Percentiles rank a stretch among this genome's conserved stretches.
Conservation (phyloP, 1,140 invertebrate genomes). For the Sesamia nonagrioides region DNA sequence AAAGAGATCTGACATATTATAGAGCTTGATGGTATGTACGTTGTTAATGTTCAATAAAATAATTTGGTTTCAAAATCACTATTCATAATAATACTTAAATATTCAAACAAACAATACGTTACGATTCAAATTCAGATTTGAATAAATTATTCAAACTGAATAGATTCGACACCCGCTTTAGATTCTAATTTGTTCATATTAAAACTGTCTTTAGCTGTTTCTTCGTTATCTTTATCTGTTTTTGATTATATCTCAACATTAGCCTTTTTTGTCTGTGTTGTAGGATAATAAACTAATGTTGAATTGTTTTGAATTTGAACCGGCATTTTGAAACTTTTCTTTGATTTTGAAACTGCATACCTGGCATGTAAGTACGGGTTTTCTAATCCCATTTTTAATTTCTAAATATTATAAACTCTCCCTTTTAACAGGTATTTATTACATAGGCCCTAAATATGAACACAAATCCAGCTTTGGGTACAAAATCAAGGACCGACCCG, state of each 20-base stretch:
- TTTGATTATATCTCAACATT: background rate
- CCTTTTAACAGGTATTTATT: no score
- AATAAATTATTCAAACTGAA: constrained; percentile 34
- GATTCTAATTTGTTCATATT: constrained; percentile 37
- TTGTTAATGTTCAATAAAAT: constrained; percentile 8
- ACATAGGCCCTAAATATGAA: no score
- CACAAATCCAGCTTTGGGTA: no score
- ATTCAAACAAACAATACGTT: constrained; percentile 1
- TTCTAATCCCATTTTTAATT: no score
- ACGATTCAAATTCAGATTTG: constrained; percentile 32
- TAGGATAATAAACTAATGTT: background rate
- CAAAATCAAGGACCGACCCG: no score
- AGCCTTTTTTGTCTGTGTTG: background rate
- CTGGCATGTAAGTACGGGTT: no score
- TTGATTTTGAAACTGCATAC: no score
- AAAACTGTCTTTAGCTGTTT: constrained; percentile 18
- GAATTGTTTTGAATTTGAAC: no score
- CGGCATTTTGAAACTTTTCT: no score
- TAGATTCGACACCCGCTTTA: constrained; percentile 11
- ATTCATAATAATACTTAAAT: background rate
- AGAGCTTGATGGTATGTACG: no score
- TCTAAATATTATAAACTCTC: no score
- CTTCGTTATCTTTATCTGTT: background rate
- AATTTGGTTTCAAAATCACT: constrained; percentile 14
- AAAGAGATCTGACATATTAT: no score